A percentile compares a stretch with the other conserved stretches of the same genome.
phyloP scores from a whole-genome alignment of 2,888 invertebrate genomes.

The Parnassius smintheus region DNA sequence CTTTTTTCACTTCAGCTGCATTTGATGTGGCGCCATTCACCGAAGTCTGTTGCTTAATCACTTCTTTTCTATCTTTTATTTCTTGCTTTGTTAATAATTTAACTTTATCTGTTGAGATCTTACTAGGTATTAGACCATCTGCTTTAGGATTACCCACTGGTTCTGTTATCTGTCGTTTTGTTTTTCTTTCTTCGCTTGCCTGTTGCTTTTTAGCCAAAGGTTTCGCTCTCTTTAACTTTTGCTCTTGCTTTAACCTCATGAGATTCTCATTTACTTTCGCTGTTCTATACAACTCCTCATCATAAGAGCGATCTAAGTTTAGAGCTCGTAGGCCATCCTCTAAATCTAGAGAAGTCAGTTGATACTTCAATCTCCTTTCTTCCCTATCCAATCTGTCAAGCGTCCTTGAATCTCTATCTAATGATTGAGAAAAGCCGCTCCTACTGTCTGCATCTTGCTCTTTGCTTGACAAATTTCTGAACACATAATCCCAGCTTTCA shows the following conservation, averaged over 20 bases:
- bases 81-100: constrained; percentile 67
- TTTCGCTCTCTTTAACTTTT: constrained; percentile 61
- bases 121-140: constrained; percentile 58
- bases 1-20: constrained; percentile 57
- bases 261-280: constrained; percentile 78
- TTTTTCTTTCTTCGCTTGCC: constrained; percentile 55
- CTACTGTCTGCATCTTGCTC: constrained; percentile 85
- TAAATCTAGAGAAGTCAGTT: constrained; percentile 75
- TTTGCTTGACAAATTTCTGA: constrained; percentile 87
- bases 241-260: constrained; percentile 67
- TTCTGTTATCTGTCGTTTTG: constrained; percentile 54
- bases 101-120: constrained; percentile 68
- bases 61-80: constrained; percentile 64
- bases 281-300: constrained; percentile 67
- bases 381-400: constrained; percentile 69
- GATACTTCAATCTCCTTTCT: constrained; percentile 69
- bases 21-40: constrained; percentile 51
- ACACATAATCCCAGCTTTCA: constrained; percentile 91
- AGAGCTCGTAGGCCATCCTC: constrained; percentile 81
- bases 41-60: constrained; percentile 62
- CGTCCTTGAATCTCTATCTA: constrained; percentile 70
- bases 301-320: constrained; percentile 69
- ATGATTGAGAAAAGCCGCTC: constrained; percentile 82
- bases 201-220: constrained; percentile 57
- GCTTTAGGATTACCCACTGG: constrained; percentile 61